phyloP scores from a whole-genome alignment of 2,797 vertebrate species.

The Muscicapa comitata region DNA sequence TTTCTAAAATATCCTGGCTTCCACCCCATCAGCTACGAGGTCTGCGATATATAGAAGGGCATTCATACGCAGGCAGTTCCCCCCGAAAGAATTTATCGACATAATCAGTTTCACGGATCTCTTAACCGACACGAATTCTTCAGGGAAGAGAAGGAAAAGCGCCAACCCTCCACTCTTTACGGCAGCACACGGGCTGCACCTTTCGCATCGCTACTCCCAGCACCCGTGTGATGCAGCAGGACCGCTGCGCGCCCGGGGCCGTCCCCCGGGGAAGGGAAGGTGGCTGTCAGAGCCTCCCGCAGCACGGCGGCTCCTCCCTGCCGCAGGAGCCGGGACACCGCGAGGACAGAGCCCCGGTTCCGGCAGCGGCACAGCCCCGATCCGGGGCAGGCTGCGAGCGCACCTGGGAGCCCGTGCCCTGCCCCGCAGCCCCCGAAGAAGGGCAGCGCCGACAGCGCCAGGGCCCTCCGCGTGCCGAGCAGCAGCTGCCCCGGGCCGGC shows the following conservation, averaged over 20 bases:
- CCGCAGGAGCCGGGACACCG: not conserved
- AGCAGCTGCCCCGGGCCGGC: not conserved
- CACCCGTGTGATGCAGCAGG: not conserved
- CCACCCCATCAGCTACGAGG: not conserved
- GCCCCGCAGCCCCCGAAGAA: not conserved
- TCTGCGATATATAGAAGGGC: not conserved
- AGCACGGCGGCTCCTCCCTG: not conserved
- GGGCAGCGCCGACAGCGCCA: not conserved
- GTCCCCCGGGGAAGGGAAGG: not conserved
- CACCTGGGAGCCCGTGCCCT: not conserved
- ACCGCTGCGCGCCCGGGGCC: not conserved
- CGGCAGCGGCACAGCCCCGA: not conserved
- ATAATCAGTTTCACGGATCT: not conserved
- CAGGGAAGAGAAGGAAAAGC: not conserved
- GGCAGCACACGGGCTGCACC: not conserved
- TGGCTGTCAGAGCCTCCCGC: not conserved
- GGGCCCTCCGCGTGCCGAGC: not conserved
- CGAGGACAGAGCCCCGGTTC: not conserved
- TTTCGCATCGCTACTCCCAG: not conserved
- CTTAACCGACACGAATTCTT: not conserved
- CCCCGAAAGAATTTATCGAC: not conserved
- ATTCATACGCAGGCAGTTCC: not conserved
- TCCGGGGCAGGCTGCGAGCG: not conserved
- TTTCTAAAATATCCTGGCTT: not conserved
- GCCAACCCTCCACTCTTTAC: not conserved